phyloP scores from a whole-genome alignment of 2,113 vertebrate genomes.

The Nycticorax nycticorax region DNA sequence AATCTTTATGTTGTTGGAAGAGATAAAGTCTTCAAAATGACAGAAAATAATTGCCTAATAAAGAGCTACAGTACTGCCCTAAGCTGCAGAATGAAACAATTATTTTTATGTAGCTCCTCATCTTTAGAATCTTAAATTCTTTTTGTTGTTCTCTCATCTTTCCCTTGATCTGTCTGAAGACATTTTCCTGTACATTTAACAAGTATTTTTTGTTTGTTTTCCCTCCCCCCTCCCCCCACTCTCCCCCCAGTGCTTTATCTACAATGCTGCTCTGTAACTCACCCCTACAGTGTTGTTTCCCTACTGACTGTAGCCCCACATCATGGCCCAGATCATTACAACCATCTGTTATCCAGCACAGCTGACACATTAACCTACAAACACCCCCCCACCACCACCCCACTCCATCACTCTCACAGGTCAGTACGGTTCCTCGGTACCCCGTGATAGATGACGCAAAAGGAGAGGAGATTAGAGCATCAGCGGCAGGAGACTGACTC shows the following conservation, averaged over 20 bases:
- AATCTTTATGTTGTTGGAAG: not conserved
- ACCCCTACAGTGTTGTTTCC: not conserved
- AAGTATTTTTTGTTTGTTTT: not conserved
- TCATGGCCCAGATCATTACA: not conserved
- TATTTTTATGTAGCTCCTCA: not conserved
- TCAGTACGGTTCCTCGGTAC: conserved; percentile 8
- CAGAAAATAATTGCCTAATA: conserved; percentile 61
- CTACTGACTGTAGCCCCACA: not conserved
- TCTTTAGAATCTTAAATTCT: conserved; percentile 19
- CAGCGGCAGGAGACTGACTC: conserved; percentile 11
- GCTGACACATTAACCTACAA: conserved; percentile 13
- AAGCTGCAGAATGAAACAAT: conserved; percentile 46
- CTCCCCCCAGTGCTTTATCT: not conserved
- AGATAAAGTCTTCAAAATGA: conserved; percentile 43
- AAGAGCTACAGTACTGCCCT: conserved; percentile 37
- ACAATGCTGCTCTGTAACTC: not conserved
- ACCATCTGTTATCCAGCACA: conserved; percentile 1
- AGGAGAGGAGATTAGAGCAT: conserved; percentile 25
- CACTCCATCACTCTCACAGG: conserved; percentile 8
- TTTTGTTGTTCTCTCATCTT: conserved; percentile 20
- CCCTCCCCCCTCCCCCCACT: not conserved
- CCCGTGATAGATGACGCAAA: conserved; percentile 7
- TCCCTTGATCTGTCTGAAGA: conserved; percentile 12
- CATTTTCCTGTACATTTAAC: not conserved
- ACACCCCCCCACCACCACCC: not conserved